These are phyloP conservation scores for Pollimyrus isidori DNA, from an alignment of 2,113 vertebrate genomes.

Conservation along the genomic window DNA sequence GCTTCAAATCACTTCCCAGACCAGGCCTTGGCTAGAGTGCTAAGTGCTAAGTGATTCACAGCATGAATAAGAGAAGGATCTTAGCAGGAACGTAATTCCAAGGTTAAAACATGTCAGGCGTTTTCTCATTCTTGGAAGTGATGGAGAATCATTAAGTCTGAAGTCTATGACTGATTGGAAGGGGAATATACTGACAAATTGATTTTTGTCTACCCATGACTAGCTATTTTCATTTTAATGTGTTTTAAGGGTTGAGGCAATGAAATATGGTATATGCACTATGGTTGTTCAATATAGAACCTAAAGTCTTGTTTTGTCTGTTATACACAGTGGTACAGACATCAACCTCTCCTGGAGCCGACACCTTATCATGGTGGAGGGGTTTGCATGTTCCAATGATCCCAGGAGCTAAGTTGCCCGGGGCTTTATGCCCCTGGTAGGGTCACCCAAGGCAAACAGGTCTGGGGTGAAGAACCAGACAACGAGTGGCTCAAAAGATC, in stretches of 20 bases:
- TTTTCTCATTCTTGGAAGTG: background rate
- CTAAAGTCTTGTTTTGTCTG: background rate
- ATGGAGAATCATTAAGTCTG: background rate
- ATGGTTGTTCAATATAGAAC: background rate
- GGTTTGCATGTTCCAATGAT: no score
- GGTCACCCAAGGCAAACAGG: no score
- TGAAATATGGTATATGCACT: background rate
- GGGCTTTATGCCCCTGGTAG: no score
- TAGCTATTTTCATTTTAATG: background rate
- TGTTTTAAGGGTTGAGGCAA: background rate
- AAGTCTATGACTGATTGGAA: background rate
- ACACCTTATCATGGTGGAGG: no score
- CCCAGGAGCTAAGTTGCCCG: no score
- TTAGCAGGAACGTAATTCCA: background rate
- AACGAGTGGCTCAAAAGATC: no score
- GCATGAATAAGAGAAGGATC: background rate
- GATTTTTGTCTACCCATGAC: background rate
- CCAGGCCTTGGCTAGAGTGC: background rate
- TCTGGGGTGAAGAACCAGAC: no score
- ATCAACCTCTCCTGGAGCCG: no score
- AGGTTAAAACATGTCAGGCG: background rate
- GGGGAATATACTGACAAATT: background rate
- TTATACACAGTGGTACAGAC: background rate
- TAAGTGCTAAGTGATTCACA: background rate
- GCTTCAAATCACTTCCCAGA: background rate